These are phyloP conservation scores for Sminthurinus aureus DNA, from an alignment of 2,888 invertebrate genomes.

Conservation along the genomic window DNA sequence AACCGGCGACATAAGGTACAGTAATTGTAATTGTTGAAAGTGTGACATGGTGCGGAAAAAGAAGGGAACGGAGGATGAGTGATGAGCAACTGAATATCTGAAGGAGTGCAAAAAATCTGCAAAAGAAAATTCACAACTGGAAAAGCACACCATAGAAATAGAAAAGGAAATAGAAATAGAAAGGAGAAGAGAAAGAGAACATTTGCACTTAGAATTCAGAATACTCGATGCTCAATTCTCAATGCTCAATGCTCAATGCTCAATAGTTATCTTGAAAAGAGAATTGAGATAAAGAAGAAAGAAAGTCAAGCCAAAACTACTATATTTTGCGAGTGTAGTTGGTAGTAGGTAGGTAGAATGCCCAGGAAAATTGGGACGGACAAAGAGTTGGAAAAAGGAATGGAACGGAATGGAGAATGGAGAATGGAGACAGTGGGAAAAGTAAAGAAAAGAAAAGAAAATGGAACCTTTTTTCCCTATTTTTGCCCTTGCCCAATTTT, in stretches of 20 bases:
- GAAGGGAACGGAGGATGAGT: not conserved
- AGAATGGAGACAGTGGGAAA: too few relatives aligned
- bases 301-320: not conserved
- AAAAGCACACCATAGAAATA: not conserved
- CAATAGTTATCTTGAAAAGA: too few relatives aligned
- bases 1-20: too few relatives aligned
- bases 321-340: too few relatives aligned
- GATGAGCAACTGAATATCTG: not conserved
- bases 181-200: not conserved
- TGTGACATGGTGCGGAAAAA: slow-evolving; percentile 6
- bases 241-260: too few relatives aligned
- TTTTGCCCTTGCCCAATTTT: not conserved
- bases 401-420: not conserved
- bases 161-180: slow-evolving; percentile 8
- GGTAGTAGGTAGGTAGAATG: not conserved
- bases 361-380: not conserved
- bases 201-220: not conserved
- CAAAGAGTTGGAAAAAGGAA: not conserved
- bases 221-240: too few relatives aligned
- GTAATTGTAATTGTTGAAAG: slow-evolving; percentile 15
- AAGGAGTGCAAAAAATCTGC: not conserved
- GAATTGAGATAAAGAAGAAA: not conserved
- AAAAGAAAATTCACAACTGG: slow-evolving; percentile 2
- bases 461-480: not conserved
- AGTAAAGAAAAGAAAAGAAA: slow-evolving; percentile 4